phyloP scores from a whole-genome alignment of 1,140 invertebrate genomes.

The Araneus ventricosus region DNA sequence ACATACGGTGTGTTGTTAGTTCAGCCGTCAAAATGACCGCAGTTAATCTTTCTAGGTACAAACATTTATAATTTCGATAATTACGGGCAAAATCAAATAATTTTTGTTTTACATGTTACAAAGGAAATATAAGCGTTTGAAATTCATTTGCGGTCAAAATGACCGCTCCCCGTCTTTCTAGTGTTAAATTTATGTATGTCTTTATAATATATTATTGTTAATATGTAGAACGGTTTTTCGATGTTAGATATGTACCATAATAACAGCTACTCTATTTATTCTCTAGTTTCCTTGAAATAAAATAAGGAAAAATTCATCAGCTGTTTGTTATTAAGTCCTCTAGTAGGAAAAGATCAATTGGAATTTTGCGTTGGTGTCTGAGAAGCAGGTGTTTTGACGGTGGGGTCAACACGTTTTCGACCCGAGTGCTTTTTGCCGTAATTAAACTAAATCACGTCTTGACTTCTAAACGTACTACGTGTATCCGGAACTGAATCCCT shows the following conservation, averaged over 20 bases:
- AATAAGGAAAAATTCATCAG: background rate
- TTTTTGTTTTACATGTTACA: no score
- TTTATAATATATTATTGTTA: no score
- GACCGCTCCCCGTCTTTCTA: no score
- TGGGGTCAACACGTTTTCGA: conserved; percentile 1
- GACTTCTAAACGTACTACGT: background rate
- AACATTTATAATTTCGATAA: no score
- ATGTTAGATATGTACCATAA: background rate
- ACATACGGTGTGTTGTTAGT: no score
- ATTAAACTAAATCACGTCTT: conserved; percentile 34
- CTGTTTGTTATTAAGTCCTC: background rate
- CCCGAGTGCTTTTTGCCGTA: background rate
- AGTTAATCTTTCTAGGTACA: no score
- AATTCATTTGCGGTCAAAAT: no score
- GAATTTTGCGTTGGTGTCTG: conserved; percentile 1
- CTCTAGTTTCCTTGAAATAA: background rate
- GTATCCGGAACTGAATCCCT: background rate
- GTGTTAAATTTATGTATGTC: no score
- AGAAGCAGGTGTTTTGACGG: background rate
- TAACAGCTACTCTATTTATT: background rate
- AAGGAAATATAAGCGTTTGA: no score
- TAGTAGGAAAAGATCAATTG: background rate
- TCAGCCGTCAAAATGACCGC: no score
- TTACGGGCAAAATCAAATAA: no score
- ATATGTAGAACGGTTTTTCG: no score